phyloP scores from a whole-genome alignment of 2,797 vertebrate genomes.

The Etheostoma perlongum region DNA sequence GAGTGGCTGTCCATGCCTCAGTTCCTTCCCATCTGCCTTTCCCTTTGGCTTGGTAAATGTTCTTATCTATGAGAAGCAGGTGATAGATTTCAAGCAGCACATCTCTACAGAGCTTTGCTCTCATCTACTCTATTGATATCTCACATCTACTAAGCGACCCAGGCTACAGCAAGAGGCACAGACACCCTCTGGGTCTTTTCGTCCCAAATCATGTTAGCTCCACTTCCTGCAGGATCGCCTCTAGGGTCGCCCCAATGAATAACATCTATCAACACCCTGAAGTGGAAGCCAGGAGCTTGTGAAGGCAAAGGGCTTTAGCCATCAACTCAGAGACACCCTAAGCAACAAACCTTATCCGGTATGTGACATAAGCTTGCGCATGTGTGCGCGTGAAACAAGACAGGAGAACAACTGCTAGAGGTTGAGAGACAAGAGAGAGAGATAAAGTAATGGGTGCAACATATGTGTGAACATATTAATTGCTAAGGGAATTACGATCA shows the following conservation, averaged over 20 bases:
- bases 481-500: conserved; percentile 78
- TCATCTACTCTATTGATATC: conserved; percentile 81
- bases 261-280: conserved; percentile 85
- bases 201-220: conserved; percentile 82
- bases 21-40: conserved; percentile 61
- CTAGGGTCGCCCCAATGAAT: conserved; percentile 77
- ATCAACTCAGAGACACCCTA: conserved; percentile 68
- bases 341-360: conserved; percentile 72
- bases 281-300: conserved; percentile 74
- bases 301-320: conserved; percentile 70
- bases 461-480: conserved; percentile 78
- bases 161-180: conserved; percentile 65
- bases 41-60: conserved; percentile 74
- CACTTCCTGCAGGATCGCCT: conserved; percentile 78
- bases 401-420: conserved; percentile 46
- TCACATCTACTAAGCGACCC: conserved; percentile 79
- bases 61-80: conserved; percentile 83
- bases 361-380: conserved; percentile 48
- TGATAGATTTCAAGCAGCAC: conserved; percentile 78
- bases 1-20: conserved; percentile 55
- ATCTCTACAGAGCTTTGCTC: conserved; percentile 68
- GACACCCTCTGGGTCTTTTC: conserved; percentile 75
- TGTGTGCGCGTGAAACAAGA: conserved; percentile 42
- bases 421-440: conserved; percentile 55
- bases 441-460: conserved; percentile 68